These are phyloP conservation scores for Calonectris borealis DNA, from an alignment of 2,113 vertebrate genomes.

Conservation along the genomic window DNA sequence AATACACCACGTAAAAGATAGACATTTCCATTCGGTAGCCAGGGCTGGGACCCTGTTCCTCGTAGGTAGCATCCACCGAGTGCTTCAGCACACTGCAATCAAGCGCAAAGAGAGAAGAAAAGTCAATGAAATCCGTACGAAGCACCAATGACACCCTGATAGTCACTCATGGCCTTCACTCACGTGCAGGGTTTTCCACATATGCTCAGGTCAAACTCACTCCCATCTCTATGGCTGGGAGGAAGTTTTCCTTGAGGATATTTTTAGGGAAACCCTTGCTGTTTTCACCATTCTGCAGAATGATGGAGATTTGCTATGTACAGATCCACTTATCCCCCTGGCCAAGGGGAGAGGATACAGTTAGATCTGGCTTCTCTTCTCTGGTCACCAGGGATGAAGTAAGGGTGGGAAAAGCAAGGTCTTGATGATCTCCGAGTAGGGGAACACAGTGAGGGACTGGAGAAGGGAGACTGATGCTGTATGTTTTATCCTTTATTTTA, in stretches of 20 bases:
- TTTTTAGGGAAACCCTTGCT: not conserved
- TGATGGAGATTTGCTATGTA: not conserved
- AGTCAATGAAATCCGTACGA: not conserved
- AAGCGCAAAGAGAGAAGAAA: conserved; percentile 33
- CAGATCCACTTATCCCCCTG: conserved; percentile 18
- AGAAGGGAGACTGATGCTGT: not conserved
- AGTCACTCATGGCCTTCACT: not conserved
- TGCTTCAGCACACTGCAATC: conserved; percentile 90
- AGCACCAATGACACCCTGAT: not conserved
- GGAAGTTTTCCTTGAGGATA: conserved; percentile 8
- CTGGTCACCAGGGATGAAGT: not conserved
- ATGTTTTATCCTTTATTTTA: not conserved
- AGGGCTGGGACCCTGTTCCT: conserved; percentile 92
- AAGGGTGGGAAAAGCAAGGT: not conserved
- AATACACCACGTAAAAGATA: conserved; percentile 98
- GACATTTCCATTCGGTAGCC: conserved; percentile 96
- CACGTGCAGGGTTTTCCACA: not conserved
- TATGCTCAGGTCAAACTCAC: conserved; percentile 13
- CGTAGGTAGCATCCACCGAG: conserved; percentile 94
- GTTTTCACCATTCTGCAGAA: not conserved
- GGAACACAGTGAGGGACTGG: not conserved
- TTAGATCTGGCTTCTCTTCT: conserved; percentile 38
- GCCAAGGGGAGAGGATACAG: not conserved
- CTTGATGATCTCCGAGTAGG: not conserved
- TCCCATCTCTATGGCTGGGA: not conserved